Base-by-base conservation (phyloP, 1,140 invertebrate genomes). In the Drosophila biarmipes region DNA sequence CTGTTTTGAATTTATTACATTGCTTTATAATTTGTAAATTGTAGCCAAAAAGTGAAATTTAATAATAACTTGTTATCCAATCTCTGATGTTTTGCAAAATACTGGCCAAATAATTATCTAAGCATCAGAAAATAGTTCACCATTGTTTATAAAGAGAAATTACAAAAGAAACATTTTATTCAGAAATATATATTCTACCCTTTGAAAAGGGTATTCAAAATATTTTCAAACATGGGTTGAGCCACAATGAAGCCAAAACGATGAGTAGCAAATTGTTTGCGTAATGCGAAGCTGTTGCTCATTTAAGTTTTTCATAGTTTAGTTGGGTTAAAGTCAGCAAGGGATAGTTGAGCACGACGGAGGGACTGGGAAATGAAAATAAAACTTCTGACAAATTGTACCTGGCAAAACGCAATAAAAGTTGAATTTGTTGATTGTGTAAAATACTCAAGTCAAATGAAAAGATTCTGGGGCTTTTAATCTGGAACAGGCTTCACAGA, bases 181-280 rank as follows among this genome's bases (percentile, higher is more conserved):
- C 6, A 29, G 27, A 29, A n/a, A n/a, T n/a, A n/a, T n/a, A n/a
- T n/a, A n/a, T 7, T 29, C n/a, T 12, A 1, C 27, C 8, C 19
- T 6, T 27, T 4, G 1, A 12, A 6, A 10, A 64, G 62, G 2
- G 64, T 43, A 45, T 54, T 3, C 0, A 2, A 14, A 29, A 24
- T n/a, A 35, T 1, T 24, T 19, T 1, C 0, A 21, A 8, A 42
- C 12, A 11, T 21, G 31, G 6, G 19, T 31, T 11, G 10, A 34
- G 37, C 37, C 21, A 45, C 38, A 43, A 68, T 45, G 21, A 62
- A 53, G 17, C 31, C 38, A 66, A 15, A 38, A 53, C 64, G 46
- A 54, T 29, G 38, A 67, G 46, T 19, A 37, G 62, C 38, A 68
- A 54, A 68, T 68, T 67, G 64, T 68, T 68, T 67, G 62, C 62